Percentiles rank a stretch among this genome's conserved stretches.
phyloP scores from a whole-genome alignment of 1,140 invertebrate species.

The Lepidurus arcticus region DNA sequence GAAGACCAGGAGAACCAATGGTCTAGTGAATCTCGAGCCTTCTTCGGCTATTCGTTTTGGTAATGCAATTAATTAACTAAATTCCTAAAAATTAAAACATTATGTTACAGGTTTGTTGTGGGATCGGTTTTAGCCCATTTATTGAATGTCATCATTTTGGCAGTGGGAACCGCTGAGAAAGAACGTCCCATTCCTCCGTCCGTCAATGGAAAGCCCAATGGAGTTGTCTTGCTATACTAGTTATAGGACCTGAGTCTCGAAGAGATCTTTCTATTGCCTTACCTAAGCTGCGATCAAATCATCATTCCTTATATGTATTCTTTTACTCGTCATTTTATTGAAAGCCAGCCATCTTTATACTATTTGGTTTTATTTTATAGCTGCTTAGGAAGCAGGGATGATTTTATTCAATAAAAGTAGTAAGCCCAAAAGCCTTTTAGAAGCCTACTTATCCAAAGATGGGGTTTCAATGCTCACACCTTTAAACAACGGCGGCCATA shows the following conservation, averaged over 20 bases:
- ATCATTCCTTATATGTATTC: slow-evolving; percentile 2
- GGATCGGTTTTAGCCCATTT: slow-evolving; percentile 62
- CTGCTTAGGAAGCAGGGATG: slow-evolving; percentile 20
- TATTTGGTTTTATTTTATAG: slow-evolving; percentile 1
- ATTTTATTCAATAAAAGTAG: neutral
- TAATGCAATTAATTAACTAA: slow-evolving; percentile 42
- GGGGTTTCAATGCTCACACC: neutral
- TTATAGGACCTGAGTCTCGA: slow-evolving; percentile 8
- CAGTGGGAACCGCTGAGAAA: slow-evolving; percentile 61
- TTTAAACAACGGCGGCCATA: neutral
- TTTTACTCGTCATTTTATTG: neutral
- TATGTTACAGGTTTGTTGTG: slow-evolving; percentile 60
- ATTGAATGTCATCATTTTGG: slow-evolving; percentile 66
- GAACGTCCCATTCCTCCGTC: slow-evolving; percentile 51
- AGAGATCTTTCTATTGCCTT: slow-evolving; percentile 14
- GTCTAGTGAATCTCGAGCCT: slow-evolving; percentile 61
- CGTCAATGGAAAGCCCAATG: slow-evolving; percentile 65
- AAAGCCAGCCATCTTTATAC: neutral
- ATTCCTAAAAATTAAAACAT: slow-evolving; percentile 21
- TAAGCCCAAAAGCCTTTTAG: neutral
- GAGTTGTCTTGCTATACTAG: slow-evolving; percentile 75
- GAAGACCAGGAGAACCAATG: slow-evolving; percentile 67
- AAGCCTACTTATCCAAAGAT: neutral
- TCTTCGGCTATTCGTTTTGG: slow-evolving; percentile 73
- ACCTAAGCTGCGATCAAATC: slow-evolving; percentile 7